Evolutionary conservation across 2,888 invertebrate genomes (phyloP).

Genomic region (Drosophila borealis): DNA sequence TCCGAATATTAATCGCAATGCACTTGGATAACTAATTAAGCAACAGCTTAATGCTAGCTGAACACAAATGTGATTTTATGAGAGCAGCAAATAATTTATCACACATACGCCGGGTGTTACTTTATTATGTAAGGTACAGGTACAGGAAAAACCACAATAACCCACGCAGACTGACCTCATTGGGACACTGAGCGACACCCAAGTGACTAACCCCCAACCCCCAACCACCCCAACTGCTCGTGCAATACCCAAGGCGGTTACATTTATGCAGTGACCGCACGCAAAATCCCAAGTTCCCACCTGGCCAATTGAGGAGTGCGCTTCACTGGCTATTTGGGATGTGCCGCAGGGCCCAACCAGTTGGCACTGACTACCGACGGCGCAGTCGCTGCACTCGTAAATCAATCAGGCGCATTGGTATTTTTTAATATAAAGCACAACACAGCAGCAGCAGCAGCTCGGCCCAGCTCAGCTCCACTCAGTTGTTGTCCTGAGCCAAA

Average conservation of each 20-base stretch:
- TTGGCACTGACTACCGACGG: neutral
- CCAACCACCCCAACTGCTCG: neutral
- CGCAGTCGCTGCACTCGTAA: conserved; percentile 59
- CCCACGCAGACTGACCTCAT: conserved; percentile 4
- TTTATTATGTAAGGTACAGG: conserved; percentile 26
- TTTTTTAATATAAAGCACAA: conserved; percentile 66
- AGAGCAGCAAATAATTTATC: conserved; percentile 29
- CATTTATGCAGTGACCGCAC: conserved; percentile 21
- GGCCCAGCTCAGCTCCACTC: conserved; percentile 12
- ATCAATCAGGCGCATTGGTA: conserved; percentile 71
- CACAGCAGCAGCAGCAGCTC: neutral
- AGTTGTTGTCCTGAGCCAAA: conserved; percentile 10
- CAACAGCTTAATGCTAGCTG: conserved; percentile 13
- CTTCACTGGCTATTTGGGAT: conserved; percentile 24
- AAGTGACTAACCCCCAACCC: neutral
- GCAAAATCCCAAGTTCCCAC: conserved; percentile 17
- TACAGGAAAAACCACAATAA: conserved; percentile 6
- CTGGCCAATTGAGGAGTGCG: conserved; percentile 29
- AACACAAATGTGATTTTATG: conserved; percentile 9
- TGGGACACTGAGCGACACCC: neutral
- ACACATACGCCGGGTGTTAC: conserved; percentile 25
- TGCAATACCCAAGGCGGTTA: conserved; percentile 5
- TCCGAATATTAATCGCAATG: neutral
- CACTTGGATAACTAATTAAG: neutral
- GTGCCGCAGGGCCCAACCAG: conserved; percentile 20